These are phyloP conservation scores for Phragmatobia fuliginosa DNA, from an alignment of 2,888 invertebrate species.

Conservation along the genomic window DNA sequence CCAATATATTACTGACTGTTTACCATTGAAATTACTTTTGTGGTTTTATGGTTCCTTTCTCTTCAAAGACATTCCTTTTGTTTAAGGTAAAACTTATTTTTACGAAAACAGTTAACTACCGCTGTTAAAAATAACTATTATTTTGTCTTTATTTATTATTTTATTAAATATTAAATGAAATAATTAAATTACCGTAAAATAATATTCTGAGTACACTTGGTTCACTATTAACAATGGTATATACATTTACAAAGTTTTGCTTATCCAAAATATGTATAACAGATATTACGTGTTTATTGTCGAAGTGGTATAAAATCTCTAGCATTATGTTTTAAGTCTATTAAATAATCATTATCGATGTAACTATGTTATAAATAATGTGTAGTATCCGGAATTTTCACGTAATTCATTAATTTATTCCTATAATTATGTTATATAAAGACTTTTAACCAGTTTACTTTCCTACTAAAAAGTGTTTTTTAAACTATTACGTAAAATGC, in stretches of 20 bases:
- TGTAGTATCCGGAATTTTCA: background rate
- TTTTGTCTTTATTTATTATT: no score
- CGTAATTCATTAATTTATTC: background rate
- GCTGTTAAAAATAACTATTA: no score
- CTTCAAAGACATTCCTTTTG: constrained; percentile 20
- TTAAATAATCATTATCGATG: background rate
- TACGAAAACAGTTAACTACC: no score
- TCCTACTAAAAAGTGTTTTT: background rate
- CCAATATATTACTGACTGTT: constrained; percentile 34
- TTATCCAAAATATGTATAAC: no score
- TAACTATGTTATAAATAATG: background rate
- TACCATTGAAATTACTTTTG: constrained; percentile 28
- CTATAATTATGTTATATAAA: background rate
- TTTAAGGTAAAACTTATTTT: no score
- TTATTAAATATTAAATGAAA: no score
- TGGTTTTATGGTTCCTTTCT: constrained; percentile 24
- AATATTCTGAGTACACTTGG: no score
- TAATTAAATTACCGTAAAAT: no score
- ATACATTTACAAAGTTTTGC: no score
- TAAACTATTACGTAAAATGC: background rate
- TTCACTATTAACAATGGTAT: no score
- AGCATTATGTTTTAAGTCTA: background rate
- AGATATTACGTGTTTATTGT: no score
- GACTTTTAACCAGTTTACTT: background rate
- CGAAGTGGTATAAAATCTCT: no score